Conservation (phyloP, 2,888 invertebrate genomes). For the Drosophila eohydei region DNA sequence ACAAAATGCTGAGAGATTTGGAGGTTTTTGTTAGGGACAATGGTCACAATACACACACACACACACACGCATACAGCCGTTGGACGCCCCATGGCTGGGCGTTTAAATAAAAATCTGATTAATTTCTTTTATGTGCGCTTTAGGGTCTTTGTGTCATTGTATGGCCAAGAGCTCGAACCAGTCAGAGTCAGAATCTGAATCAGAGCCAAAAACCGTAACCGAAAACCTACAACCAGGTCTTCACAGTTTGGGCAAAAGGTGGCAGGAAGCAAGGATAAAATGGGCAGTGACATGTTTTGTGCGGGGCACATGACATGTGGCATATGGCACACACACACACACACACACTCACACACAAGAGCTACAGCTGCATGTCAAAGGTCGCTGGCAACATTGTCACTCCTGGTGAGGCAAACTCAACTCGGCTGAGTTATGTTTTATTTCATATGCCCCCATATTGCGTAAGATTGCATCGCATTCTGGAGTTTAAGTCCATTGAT, state of each 20-base stretch:
- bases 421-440: conserved; percentile 8
- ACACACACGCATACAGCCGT: conserved; percentile 18
- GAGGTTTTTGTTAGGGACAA: conserved; percentile 67
- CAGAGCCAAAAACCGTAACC: conserved; percentile 22
- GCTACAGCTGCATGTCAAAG: conserved; percentile 69
- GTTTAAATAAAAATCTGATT: conserved; percentile 82
- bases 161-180: conserved; percentile 43
- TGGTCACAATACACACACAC: conserved; percentile 52
- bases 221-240: conserved; percentile 26
- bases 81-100: conserved; percentile 66
- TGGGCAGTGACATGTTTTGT: conserved; percentile 77
- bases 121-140: conserved; percentile 75
- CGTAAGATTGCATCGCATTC: conserved; percentile 46
- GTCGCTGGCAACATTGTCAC: conserved; percentile 57
- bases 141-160: conserved; percentile 77
- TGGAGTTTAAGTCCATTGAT: conserved; percentile 42
- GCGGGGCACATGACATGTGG: conserved; percentile 69
- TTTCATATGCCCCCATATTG: conserved; percentile 41
- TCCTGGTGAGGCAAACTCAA: conserved; percentile 13
- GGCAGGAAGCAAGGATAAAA: conserved; percentile 71
- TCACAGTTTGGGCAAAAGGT: conserved; percentile 54
- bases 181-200: conserved; percentile 7
- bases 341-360: conserved; percentile 12
- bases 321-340: conserved; percentile 55
- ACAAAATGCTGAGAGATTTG: conserved; percentile 61